Base-by-base conservation (phyloP, 1,140 invertebrate species). In the Kradibia gibbosae region DNA sequence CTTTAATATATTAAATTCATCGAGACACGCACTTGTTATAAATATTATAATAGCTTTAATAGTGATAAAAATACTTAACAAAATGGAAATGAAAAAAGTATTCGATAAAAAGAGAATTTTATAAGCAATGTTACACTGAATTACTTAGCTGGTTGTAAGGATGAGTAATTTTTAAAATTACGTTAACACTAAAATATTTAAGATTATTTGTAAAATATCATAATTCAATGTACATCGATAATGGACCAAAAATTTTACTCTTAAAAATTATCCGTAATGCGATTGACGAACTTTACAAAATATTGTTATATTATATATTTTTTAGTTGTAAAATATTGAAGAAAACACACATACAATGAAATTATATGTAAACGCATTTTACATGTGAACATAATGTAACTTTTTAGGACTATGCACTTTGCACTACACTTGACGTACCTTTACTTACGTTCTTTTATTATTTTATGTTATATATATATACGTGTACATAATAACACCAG, bases 181-280 rank as follows among this genome's bases (percentile, higher is more conserved):
- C 62, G 1, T 67, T 34, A 31, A 74, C 20, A 34, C 3, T 31
- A 22, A 70, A 72, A 34, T 8, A 10, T 72, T 72, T n/a, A 60
- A 55, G 36, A 70, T 78, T 50, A 22, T 34, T 20, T 67, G 31
- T 17, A 55, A 80, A 22, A 50, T 15, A 57, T 39, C 22, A 67
- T 11, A 20, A n/a, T 48, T 34, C 17, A 28, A 80, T 74, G 34
- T 42, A 75, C 55, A 67, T 81, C 34, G 72, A 81, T 81, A 82
- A 82, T 15, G 80, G 80, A 82, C 80, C 80, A 82, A 82, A 82
- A 82, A 82, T 74, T 22, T 81, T 75, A 80, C 74, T 76, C 55
- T 70, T 78, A 72, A 7, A 4, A 77, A 76, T 78, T 77, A 39
- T 82, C 72, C 62, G 0, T 62, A 78, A 82, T 3, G n/a, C 39